Evolutionary conservation across 2,888 invertebrate genomes (phyloP), one percentile per base, ranked within the genome.

Genomic region (Tuta absoluta): DNA sequence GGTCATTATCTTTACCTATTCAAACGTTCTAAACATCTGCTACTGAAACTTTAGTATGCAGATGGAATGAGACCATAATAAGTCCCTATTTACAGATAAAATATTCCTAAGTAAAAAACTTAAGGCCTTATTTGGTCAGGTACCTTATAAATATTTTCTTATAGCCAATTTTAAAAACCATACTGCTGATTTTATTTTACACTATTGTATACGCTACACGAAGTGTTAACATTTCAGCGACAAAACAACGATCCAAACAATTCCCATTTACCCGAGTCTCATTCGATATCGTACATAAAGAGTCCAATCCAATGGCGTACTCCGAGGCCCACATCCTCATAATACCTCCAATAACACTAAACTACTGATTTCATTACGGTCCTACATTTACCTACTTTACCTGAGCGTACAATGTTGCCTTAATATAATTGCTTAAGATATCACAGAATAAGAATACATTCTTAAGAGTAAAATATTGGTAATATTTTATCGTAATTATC

Each of bases 311-410:
- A 63, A 51, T 49, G 57, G 41, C 24, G 37, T 21, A 21, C 21
- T 19, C 28, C 10, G 37, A 21, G 17, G 74, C 75, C 73, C 77
- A 81, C 73, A 79, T 75, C 76, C 76, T 77, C 79, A 80, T 80
- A 77, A 80, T 69, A 67, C 66, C 68, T 65, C 65, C 76, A 75
- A 80, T 80, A 85, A 82, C 82, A 85, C 77, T 88, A 88, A 88
- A 88, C 73, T 71, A 75, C 74, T 77, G 78, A 84, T 84, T 88
- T 87, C 82, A 89, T 88, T 86, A 78, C 75, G 17, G 67, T 71
- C 72, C 69, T 76, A 76, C 78, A 78, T 76, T 75, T 73, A 77
- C 74, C 74, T 72, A 81, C 76, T 77, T 82, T 80, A 74, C 69
- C 67, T 70, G 63, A 67, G 60, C 63, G 64, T 75, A 88, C 89